A percentile compares a stretch with the other conserved stretches of the same genome.
Evolutionary conservation across 23 tunicate genomes (phyloP).

Genomic region (Trididemnum nubilum): DNA sequence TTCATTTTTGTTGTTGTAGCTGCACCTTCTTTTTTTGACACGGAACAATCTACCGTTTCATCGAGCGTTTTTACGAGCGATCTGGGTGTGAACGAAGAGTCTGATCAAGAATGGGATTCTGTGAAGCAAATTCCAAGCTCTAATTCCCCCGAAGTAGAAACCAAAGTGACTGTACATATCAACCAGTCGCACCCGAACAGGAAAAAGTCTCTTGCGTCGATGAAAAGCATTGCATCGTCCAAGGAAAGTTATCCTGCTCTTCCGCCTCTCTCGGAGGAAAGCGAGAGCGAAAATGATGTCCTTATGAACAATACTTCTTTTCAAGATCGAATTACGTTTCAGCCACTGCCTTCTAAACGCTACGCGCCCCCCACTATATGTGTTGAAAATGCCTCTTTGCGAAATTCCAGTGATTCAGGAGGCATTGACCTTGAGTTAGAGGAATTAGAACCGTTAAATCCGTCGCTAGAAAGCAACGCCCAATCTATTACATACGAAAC

Average conservation of each 20-base stretch:
- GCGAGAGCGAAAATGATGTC: constrained; percentile 5
- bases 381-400: not conserved
- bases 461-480: not conserved
- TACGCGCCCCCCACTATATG: not conserved
- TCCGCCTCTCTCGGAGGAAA: constrained; percentile 5
- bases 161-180: not conserved
- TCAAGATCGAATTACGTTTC: constrained; percentile 1
- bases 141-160: not conserved
- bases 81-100: not conserved
- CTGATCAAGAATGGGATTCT: constrained; percentile 11
- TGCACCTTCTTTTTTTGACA: not conserved
- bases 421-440: not conserved
- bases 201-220: not conserved
- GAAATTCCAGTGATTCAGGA: not conserved
- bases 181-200: not conserved
- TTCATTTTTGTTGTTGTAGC: not conserved
- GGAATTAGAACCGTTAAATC: constrained; percentile 2
- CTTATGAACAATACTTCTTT: not conserved
- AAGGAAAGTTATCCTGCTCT: constrained; percentile 3
- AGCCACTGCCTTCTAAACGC: constrained; percentile 16
- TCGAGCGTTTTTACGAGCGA: not conserved
- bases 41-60: not conserved
- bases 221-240: not conserved
- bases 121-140: not conserved
- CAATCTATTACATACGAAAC: no score